Evolutionary conservation across 2,113 vertebrate genomes (phyloP), one percentile per base, ranked within the genome.

Genomic region (Camelus bactrianus): DNA sequence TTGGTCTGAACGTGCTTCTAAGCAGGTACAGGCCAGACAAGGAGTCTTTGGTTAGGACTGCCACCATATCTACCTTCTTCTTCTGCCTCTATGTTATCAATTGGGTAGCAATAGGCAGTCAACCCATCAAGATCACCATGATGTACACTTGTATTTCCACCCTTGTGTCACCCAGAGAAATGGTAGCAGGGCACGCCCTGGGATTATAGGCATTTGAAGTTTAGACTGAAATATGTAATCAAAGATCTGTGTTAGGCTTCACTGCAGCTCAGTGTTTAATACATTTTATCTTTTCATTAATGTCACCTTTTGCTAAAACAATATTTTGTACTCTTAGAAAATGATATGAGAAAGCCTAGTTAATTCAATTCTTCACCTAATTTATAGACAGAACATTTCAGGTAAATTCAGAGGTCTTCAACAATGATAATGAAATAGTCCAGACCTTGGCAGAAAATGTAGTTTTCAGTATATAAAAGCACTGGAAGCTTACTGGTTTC

Each of bases 341-440:
- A 85, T 91, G 88, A 38, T n/a, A 48, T 50, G 83, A 64, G 28
- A 60, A 87, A 79, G 46, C 0, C 8, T 58, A 26, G 17, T 70
- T 65, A 48, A 65, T 22, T 95, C 38, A 65, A 70, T n/a, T 2
- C 5, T 73, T n/a, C 8, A 58, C 89, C 76, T 60, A 85, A 80
- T 4, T 60, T 35, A 58, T 20, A 82, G 73, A 5, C 35, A 50
- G 26, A 87, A 52, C 8, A 2, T 75, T 96, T 84, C 7, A 32
- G 24, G n/a, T 89, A 73, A n/a, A 96, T 65, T 16, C 30, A 32
- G 77, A 60, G 69, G 15, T n/a, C 64, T 84, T 89, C 65, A 91
- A 65, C 17, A 30, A 50, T 62, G 32, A 77, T 60, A 13, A 88
- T 92, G 91, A 89, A 67, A 73, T 70, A 58, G 16, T 82, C 3